A percentile compares a stretch with the other conserved stretches of the same genome.
Conservation (phyloP, 2,888 invertebrate genomes). For the Itoplectis maculator region DNA sequence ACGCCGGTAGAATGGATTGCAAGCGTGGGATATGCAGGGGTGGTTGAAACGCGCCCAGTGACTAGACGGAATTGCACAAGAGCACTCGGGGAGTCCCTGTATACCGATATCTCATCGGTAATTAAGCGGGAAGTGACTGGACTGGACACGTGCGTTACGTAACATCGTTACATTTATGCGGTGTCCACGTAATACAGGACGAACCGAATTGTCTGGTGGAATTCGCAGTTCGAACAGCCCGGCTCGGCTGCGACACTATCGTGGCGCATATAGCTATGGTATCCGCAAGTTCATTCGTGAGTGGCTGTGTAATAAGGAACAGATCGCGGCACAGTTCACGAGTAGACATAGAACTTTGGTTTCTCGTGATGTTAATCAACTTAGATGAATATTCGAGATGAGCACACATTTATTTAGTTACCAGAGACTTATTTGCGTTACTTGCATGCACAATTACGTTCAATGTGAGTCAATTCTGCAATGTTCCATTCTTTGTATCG, state of each 20-base stretch:
- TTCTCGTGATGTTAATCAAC: too few species aligned
- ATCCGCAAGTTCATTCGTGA: neutral
- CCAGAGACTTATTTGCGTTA: too few species aligned
- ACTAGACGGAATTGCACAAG: slow-evolving; percentile 58
- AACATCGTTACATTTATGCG: slow-evolving; percentile 31
- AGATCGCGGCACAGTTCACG: neutral
- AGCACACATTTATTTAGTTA: too few species aligned
- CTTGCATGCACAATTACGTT: too few species aligned
- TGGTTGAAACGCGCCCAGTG: slow-evolving; percentile 62
- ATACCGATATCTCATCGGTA: slow-evolving; percentile 60
- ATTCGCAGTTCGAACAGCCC: neutral
- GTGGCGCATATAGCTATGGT: neutral
- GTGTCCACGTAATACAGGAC: slow-evolving; percentile 6
- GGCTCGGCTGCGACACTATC: neutral
- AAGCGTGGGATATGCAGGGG: slow-evolving; percentile 30
- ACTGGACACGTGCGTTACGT: slow-evolving; percentile 56
- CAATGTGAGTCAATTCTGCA: too few species aligned
- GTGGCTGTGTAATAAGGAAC: slow-evolving; percentile 1
- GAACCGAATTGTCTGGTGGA: neutral
- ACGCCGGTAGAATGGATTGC: neutral
- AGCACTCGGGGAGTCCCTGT: slow-evolving; percentile 44
- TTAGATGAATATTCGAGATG: too few species aligned
- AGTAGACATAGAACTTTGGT: neutral
- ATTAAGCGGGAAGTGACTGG: slow-evolving; percentile 70
- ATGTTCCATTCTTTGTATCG: too few species aligned